Evolutionary conservation across 1,140 invertebrate species (phyloP), one percentile per base, ranked within the genome.

Genomic region (Lepidurus apus): DNA sequence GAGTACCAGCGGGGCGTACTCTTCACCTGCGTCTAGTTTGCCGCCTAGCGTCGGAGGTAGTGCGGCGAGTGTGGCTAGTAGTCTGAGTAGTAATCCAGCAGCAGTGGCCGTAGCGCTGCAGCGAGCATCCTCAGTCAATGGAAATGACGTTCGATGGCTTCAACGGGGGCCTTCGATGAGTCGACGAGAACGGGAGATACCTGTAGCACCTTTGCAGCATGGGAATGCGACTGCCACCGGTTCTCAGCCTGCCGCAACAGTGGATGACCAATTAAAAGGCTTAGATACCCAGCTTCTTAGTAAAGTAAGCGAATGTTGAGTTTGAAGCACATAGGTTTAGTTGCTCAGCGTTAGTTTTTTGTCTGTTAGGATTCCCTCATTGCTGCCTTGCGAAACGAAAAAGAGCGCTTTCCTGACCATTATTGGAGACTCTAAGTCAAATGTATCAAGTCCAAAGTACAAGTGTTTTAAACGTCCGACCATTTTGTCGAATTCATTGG

Each of bases 371-470:
- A 90, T 90, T 93, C 90, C 87, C 91, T 91, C 90, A 92, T 92
- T 88, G 91, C 90, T 87, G 91, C 90, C 87, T 90, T 91, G 83
- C 90, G 89, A 88, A 90, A 88, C 87, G 91, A 91, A 91, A 92
- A 89, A 90, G 91, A 89, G 91, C 91, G 91, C 88, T 92, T 88
- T 87, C 91, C 90, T 89, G 92, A 87, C 89, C 91, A 91, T 84
- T 92, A 91, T 85, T 93, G 87, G 90, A 65, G 53, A 65, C 53
- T 65, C 53, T 65, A 65, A 65, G 53, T 65, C 53, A 65, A 65
- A n/a, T 65, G 53, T 65, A 65, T 65, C 53, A 21, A 65, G 53
- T 65, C 53, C 53, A 65, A 65, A 65, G 53, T 65, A 65, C 53
- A 65, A 65, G 53, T n/a, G 21, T 65, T 65, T 21, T 65, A 17